Base-by-base conservation (phyloP, 2,888 invertebrate genomes). In the Diloba caeruleocephala region DNA sequence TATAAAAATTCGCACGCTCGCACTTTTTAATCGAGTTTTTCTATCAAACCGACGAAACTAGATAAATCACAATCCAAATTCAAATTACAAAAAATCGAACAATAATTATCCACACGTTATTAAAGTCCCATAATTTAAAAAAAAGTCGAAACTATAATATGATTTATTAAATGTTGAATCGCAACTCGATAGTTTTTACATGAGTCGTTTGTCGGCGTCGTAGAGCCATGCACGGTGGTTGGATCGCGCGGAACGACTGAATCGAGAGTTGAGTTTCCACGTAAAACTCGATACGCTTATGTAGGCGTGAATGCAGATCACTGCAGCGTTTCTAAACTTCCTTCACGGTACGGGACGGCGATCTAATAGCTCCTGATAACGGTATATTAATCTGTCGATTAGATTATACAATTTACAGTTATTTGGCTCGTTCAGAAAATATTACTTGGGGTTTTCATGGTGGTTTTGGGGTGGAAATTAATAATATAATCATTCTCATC, bases 171-270 rank as follows among this genome's bases (percentile, higher is more conserved):
- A 38, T 41, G 44, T 38, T 43, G 34, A 42, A 42, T 59, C 54
- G 71, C 28, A 46, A 43, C 28, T 54, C 37, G 45, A 57, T 62
- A 72, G 69, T 69, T 72, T 44, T 19, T 14, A 17, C 8, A 42
- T 9, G 17, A 33, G 21, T 28, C 38, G 34, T 59, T 55, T 54
- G 49, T 45, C 19, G 62, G 17, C 17, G 17, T 17, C 2, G 17
- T 5, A 4, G 21, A 63, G 71, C 52, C 71, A 63, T 73, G 63
- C 58, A 63, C 71, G 32, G 17, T 33, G 71, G 42, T 54, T 56
- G 71, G 53, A 49, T 48, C 21, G 54, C 66, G 41, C 15, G 29
- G 58, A 50, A 51, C 66, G 74, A 71, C 71, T 71, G 71, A 53
- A 29, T 58, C 25, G 37, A 14, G 43, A 41, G 13, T 43, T 17